Conservation (phyloP, 2,113 vertebrate species). For the Varanus salvator region DNA sequence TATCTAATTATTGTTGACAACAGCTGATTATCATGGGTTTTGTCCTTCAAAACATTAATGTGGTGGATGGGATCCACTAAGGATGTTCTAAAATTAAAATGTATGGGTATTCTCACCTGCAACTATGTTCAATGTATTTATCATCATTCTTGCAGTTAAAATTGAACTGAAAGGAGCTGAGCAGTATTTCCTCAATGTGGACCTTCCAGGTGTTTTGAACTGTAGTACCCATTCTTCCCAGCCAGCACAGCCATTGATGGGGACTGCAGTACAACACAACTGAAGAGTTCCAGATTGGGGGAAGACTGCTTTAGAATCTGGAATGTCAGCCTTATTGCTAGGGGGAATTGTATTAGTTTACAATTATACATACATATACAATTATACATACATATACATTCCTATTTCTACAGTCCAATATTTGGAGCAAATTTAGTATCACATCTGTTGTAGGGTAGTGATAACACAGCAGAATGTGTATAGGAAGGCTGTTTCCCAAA, state of each 20-base stretch:
- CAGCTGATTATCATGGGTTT: not conserved
- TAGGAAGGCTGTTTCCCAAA: not conserved
- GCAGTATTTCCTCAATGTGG: not conserved
- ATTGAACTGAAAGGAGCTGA: not conserved
- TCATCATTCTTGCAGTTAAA: no score
- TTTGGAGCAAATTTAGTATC: not conserved
- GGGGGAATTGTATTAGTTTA: not conserved
- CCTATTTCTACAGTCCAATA: not conserved
- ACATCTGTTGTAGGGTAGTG: not conserved
- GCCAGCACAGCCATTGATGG: no score
- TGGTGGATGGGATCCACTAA: not conserved
- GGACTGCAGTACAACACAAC: no score
- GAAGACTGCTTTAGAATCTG: not conserved
- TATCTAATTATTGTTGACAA: slow-evolving; percentile 15
- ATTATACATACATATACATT: not conserved
- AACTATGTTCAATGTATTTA: not conserved
- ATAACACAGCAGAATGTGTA: not conserved
- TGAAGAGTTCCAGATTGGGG: no score
- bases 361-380: no score
- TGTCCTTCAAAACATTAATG: not conserved
- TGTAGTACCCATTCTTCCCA: no score
- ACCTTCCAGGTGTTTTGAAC: no score
- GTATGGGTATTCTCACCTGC: not conserved
- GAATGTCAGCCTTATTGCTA: no score
- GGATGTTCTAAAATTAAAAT: not conserved